Percentiles rank a stretch among this genome's conserved stretches.
phyloP scores from a whole-genome alignment of 2,888 invertebrate genomes.

The Lochmaea capreae region DNA sequence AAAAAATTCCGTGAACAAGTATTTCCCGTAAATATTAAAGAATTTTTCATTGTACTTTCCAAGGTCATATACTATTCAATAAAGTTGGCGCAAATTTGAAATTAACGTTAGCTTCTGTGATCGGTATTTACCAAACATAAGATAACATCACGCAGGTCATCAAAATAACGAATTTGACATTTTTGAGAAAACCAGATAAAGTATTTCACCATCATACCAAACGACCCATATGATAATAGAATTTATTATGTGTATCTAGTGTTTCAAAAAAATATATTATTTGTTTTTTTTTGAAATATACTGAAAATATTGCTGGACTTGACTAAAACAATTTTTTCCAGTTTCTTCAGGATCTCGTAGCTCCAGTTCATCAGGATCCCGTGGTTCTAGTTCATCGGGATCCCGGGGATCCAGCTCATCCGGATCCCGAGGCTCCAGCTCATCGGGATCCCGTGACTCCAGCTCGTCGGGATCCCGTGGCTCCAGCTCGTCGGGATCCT shows the following conservation, averaged over 20 bases:
- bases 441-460: background rate
- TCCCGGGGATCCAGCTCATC: background rate
- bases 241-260: no score
- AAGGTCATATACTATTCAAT: no score
- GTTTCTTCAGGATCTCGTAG: slow-evolving; percentile 7
- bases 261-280: no score
- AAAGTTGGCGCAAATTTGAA: background rate
- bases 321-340: background rate
- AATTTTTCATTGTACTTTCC: no score
- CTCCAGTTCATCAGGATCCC: slow-evolving; percentile 13
- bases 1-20: no score
- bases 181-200: background rate
- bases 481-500: background rate
- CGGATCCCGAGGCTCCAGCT: slow-evolving; percentile 4
- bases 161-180: background rate
- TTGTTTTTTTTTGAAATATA: no score
- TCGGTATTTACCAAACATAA: background rate
- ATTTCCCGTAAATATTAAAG: no score
- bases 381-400: slow-evolving; percentile 4
- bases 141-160: background rate
- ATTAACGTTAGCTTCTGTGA: background rate
- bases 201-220: background rate
- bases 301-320: no score
- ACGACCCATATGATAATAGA: no score
- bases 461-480: background rate